Conservation (phyloP, 1,140 invertebrate genomes). For the Leguminivora glycinivorella region DNA sequence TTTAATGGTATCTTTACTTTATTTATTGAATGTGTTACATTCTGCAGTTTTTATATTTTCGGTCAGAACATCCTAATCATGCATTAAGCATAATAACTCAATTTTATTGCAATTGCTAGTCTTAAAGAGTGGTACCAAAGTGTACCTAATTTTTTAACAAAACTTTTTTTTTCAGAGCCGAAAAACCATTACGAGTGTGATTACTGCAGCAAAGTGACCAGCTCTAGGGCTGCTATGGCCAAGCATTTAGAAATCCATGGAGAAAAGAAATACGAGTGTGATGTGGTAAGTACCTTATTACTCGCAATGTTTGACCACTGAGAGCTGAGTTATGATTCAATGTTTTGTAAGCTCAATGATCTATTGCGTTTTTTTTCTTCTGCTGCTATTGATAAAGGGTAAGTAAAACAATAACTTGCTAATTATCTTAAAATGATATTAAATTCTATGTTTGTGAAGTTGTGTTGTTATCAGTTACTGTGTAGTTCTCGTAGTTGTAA, state of each 20-base stretch:
- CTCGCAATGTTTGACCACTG: constrained; percentile 25
- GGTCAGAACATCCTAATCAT: too few relatives aligned
- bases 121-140: background rate
- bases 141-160: background rate
- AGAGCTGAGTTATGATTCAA: constrained; percentile 4
- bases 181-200: constrained; percentile 56
- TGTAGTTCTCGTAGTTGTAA: background rate
- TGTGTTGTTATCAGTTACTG: too few relatives aligned
- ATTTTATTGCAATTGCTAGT: too few relatives aligned
- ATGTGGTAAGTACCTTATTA: constrained; percentile 53
- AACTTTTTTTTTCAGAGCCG: constrained; percentile 43
- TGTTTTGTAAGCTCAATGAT: constrained; percentile 27
- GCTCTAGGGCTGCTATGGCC: constrained; percentile 60
- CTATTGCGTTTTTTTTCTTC: constrained; percentile 28
- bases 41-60: too few relatives aligned
- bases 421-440: too few relatives aligned
- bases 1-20: too few relatives aligned
- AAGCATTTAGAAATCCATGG: constrained; percentile 73
- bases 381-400: constrained; percentile 28
- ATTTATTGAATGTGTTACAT: too few relatives aligned
- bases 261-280: constrained; percentile 64
- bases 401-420: constrained; percentile 23
- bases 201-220: constrained; percentile 62
- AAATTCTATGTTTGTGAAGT: too few relatives aligned
- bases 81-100: too few relatives aligned